A percentile compares a stretch with the other conserved stretches of the same genome.
Conservation (phyloP, 2,888 invertebrate species). For the Liodrosophila aerea region DNA sequence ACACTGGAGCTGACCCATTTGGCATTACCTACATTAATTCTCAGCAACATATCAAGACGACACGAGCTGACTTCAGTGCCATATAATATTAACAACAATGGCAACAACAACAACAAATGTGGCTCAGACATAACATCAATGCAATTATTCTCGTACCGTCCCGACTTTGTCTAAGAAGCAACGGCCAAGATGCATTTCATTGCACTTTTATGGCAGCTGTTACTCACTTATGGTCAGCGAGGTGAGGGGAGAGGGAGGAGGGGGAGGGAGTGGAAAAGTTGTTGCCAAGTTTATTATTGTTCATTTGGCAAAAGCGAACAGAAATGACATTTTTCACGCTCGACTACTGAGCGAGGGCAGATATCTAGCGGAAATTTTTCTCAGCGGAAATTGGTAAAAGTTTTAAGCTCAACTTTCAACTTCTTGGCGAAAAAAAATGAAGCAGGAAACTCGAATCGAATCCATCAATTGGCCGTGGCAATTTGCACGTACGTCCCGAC, state of each 20-base stretch:
- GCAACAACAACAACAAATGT: slow-evolving; percentile 27
- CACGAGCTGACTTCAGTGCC: slow-evolving; percentile 35
- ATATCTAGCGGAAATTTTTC: background rate
- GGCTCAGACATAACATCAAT: slow-evolving; percentile 55
- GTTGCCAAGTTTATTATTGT: slow-evolving; percentile 27
- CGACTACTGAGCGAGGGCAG: slow-evolving; percentile 3
- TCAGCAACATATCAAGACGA: slow-evolving; percentile 24
- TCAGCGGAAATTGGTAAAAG: slow-evolving; percentile 45
- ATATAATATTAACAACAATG: slow-evolving; percentile 14
- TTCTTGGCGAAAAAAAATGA: slow-evolving; percentile 13
- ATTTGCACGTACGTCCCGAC: slow-evolving; percentile 68
- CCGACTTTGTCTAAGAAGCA: slow-evolving; percentile 31
- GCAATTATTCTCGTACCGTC: slow-evolving; percentile 57
- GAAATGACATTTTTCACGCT: slow-evolving; percentile 43
- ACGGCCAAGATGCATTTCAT: slow-evolving; percentile 35
- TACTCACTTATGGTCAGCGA: background rate
- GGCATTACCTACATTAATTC: slow-evolving; percentile 40
- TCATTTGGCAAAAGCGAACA: slow-evolving; percentile 17
- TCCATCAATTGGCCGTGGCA: slow-evolving; percentile 44
- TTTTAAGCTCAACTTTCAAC: slow-evolving; percentile 34
- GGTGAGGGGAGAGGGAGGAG: background rate
- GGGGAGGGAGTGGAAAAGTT: slow-evolving; percentile 5
- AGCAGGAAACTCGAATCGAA: slow-evolving; percentile 14
- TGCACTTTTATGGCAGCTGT: slow-evolving; percentile 56
- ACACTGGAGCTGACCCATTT: slow-evolving; percentile 42